These are phyloP conservation scores for Megatriorchis doriae DNA, from an alignment of 2,113 vertebrate species.

Conservation along the genomic window DNA sequence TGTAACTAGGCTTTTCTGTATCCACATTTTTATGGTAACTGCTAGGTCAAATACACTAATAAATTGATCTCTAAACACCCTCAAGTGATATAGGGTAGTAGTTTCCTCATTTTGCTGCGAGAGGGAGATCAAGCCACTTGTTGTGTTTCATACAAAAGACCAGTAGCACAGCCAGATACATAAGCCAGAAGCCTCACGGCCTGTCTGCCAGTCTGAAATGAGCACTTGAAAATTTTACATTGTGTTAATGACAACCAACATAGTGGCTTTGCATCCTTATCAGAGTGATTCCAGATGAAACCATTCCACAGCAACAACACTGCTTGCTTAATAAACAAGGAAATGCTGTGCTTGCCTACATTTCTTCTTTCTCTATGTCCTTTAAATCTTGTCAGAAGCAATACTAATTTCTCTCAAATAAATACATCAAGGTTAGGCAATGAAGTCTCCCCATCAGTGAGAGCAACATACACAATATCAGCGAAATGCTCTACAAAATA, in stretches of 20 bases:
- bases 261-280: not conserved
- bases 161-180: not conserved
- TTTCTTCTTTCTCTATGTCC: not conserved
- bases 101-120: not conserved
- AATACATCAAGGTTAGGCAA: not conserved
- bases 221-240: not conserved
- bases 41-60: not conserved
- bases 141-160: not conserved
- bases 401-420: not conserved
- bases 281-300: not conserved
- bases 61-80: not conserved
- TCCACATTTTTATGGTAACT: not conserved
- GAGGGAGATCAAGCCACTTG: not conserved
- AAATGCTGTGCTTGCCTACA: not conserved
- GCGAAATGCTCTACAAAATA: not conserved
- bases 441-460: not conserved
- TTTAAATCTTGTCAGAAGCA: not conserved
- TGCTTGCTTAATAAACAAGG: not conserved
- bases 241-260: not conserved
- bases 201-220: not conserved
- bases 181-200: not conserved
- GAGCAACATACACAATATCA: not conserved
- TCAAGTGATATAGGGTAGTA: not conserved
- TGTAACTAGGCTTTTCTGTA: not conserved
- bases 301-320: not conserved